Evolutionary conservation across 2,888 invertebrate species (phyloP).

Genomic region (Serripes groenlandicus): DNA sequence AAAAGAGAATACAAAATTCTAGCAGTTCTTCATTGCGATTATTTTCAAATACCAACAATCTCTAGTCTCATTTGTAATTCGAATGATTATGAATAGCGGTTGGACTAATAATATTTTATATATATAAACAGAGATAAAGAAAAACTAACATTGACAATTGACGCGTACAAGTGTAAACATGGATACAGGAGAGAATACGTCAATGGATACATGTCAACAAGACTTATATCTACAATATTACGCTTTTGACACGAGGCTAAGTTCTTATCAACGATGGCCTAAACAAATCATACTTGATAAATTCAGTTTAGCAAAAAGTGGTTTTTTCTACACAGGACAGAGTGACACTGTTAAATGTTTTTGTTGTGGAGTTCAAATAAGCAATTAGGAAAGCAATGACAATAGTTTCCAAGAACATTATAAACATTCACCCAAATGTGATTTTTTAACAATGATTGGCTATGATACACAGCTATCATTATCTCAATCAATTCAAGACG

Average conservation of each 20-base stretch:
- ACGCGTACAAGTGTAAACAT: too few species aligned
- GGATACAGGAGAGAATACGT: not conserved
- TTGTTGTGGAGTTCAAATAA: not conserved
- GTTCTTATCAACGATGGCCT: constrained; percentile 1
- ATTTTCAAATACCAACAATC: too few species aligned
- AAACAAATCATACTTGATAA: constrained; percentile 5
- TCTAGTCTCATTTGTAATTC: too few species aligned
- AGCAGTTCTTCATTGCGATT: too few species aligned
- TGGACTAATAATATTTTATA: too few species aligned
- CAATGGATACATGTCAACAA: not conserved
- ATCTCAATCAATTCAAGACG: constrained; percentile 6
- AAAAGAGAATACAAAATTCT: too few species aligned
- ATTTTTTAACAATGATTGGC: constrained; percentile 7
- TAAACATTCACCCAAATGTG: constrained; percentile 19
- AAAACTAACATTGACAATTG: too few species aligned
- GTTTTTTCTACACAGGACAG: constrained; percentile 5
- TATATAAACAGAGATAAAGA: too few species aligned
- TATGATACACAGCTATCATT: not conserved
- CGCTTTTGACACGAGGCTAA: not conserved
- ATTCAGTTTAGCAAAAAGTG: not conserved
- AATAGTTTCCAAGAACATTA: constrained; percentile 7
- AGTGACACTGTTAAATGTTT: constrained; percentile 7
- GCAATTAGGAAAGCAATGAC: not conserved
- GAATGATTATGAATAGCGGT: too few species aligned
- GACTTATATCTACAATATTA: not conserved